A percentile compares a stretch with the other conserved stretches of the same genome.
These are phyloP conservation scores for Netelia inedita DNA, from an alignment of 2,888 invertebrate genomes.

Conservation along the genomic window DNA sequence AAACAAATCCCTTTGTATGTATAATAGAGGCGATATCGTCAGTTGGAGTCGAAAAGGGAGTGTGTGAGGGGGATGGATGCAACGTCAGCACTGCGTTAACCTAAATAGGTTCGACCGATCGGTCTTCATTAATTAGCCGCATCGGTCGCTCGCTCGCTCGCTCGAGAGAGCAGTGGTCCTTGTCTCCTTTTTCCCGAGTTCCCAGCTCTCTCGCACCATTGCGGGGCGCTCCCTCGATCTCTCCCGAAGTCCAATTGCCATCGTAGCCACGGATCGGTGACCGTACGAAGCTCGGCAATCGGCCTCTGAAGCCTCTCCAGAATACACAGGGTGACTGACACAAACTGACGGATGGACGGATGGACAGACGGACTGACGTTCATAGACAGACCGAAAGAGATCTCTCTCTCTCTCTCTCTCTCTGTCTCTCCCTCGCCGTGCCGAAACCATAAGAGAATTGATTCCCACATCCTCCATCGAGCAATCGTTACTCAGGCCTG, in stretches of 20 bases:
- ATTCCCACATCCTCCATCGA: background rate
- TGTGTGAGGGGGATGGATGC: conserved; percentile 14
- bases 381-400: conserved; percentile 22
- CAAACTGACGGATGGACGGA: background rate
- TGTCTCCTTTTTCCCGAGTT: background rate
- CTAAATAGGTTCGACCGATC: conserved; percentile 81
- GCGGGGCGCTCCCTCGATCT: conserved; percentile 6
- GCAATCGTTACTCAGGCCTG: conserved; percentile 7
- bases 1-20: too few relatives aligned
- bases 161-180: conserved; percentile 12
- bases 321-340: background rate
- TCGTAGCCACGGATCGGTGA: conserved; percentile 33
- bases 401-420: background rate
- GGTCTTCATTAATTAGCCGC: conserved; percentile 82
- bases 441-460: conserved; percentile 35
- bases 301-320: conserved; percentile 7
- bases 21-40: too few relatives aligned
- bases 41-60: background rate
- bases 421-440: background rate
- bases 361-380: background rate
- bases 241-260: conserved; percentile 46
- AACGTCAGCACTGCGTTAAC: conserved; percentile 72
- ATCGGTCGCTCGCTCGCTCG: conserved; percentile 26
- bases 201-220: background rate
- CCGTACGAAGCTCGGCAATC: conserved; percentile 11